Evolutionary conservation across 1,140 invertebrate genomes (phyloP), one percentile per base, ranked within the genome.

Genomic region (Pseudomyrmex flavicornis): DNA sequence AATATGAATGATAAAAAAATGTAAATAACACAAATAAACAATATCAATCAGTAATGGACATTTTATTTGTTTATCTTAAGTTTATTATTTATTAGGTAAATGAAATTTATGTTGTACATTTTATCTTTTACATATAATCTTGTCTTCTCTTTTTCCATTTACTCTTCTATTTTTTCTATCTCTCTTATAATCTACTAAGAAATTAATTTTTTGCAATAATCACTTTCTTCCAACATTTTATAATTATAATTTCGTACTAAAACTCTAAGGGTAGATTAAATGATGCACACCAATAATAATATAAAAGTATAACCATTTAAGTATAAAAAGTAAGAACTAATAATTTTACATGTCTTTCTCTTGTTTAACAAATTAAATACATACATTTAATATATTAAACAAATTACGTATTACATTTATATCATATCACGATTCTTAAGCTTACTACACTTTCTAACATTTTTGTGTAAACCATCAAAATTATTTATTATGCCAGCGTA

Each of bases 1-100:
- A 89, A 89, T 84, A 88, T 54, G 54, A 50, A 76, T n/a, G 72
- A 5, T 73, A n/a, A 46, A 72, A 56, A 8, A 73, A 35, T 46
- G 54, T 74, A 58, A 59, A 61, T 74, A 15, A 13, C 2, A 46
- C 3, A 26, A 62, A 8, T 75, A 13, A 44, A 20, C 35, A 35
- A 62, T 5, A 74, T 15, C 2, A 15, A 15, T 62, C 13, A 46
- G 44, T 61, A 61, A 8, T 58, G 9, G 0, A 1, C 7, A n/a
- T 46, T 20, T 20, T n/a, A 22, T 74, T n/a, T 46, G 46, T 46
- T 35, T 46, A 9, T 1, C 8, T 2, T 73, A 15, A 22, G 4
- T 44, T 35, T 22, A 74, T 74, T 62, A 70, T 35, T 62, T 63
- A 63, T 17, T 13, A 1, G 10, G 48, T 26, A 17, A 63, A 35